Percentiles rank a stretch among this genome's conserved stretches.
Conservation (phyloP, 2,888 invertebrate species). For the Zelleria hepariella region DNA sequence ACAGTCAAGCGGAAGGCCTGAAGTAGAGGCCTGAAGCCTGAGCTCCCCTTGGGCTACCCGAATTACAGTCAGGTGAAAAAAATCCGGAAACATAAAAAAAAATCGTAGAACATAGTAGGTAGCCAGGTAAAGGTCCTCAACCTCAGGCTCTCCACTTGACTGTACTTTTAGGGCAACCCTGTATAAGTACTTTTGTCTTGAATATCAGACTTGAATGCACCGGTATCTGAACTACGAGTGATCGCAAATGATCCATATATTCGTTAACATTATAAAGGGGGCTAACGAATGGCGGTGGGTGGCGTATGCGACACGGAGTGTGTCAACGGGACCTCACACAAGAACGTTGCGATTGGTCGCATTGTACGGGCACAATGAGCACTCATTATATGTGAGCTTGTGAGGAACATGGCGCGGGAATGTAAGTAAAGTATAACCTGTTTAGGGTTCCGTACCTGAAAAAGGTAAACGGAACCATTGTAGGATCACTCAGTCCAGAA, state of each 20-base stretch:
- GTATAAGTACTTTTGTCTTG: neutral
- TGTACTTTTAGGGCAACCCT: neutral
- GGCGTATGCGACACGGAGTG: constrained; percentile 3
- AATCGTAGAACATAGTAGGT: neutral
- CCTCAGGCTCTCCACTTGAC: no score
- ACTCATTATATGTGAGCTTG: constrained; percentile 20
- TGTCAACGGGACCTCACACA: constrained; percentile 8
- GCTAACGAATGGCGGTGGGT: constrained; percentile 14
- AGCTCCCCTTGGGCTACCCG: no score
- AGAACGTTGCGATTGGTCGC: constrained; percentile 35
- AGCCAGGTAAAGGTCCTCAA: no score
- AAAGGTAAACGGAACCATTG: no score
- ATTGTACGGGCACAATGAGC: constrained; percentile 46
- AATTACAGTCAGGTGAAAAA: neutral
- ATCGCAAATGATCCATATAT: neutral
- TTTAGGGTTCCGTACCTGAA: no score
- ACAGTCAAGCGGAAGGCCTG: no score
- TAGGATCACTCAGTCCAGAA: no score
- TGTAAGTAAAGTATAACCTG: no score
- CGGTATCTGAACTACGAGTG: neutral
- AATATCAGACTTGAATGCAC: neutral
- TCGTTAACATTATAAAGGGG: constrained; percentile 4
- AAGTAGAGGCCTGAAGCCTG: no score
- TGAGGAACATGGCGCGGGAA: constrained; percentile 10
- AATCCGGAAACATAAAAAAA: no score